A percentile compares a stretch with the other conserved stretches of the same genome.
phyloP scores from a whole-genome alignment of 2,888 invertebrate genomes.

The Eristalinus aeneus region DNA sequence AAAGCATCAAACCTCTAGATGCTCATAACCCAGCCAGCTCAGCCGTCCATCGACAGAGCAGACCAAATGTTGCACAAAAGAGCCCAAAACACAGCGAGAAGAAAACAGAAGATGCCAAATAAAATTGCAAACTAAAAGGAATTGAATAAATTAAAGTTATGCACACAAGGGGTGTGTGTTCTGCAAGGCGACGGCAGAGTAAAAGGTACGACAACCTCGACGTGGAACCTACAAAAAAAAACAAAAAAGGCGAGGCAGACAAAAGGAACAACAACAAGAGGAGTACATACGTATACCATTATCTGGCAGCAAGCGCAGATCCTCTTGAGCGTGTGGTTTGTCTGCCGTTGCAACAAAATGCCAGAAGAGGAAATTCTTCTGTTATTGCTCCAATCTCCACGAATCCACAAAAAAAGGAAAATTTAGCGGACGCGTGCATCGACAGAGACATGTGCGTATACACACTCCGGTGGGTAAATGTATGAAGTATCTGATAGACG shows the following conservation, averaged over 20 bases:
- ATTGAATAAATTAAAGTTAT: conserved; percentile 62
- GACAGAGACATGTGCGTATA: neutral
- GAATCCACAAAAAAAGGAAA: conserved; percentile 42
- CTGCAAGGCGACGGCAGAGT: neutral
- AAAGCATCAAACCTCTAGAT: conserved; percentile 26
- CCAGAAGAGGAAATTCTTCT: conserved; percentile 43
- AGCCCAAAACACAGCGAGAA: neutral
- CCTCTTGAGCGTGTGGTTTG: conserved; percentile 40
- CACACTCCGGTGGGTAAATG: neutral
- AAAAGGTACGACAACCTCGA: conserved; percentile 57
- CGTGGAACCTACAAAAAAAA: conserved; percentile 4
- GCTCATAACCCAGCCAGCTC: conserved; percentile 45
- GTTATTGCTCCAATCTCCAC: conserved; percentile 69
- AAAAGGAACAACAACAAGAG: conserved; percentile 20
- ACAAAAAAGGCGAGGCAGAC: neutral
- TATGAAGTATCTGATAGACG: neutral
- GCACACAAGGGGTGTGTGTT: neutral
- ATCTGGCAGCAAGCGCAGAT: conserved; percentile 62
- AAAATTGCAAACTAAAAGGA: conserved; percentile 12
- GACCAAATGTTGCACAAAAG: conserved; percentile 25
- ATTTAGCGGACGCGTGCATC: conserved; percentile 45
- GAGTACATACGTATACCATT: conserved; percentile 29
- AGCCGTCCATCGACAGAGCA: neutral
- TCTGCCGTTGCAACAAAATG: neutral
- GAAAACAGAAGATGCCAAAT: neutral